phyloP scores from a whole-genome alignment of 2,888 invertebrate genomes.

The Epistrophe eligans region DNA sequence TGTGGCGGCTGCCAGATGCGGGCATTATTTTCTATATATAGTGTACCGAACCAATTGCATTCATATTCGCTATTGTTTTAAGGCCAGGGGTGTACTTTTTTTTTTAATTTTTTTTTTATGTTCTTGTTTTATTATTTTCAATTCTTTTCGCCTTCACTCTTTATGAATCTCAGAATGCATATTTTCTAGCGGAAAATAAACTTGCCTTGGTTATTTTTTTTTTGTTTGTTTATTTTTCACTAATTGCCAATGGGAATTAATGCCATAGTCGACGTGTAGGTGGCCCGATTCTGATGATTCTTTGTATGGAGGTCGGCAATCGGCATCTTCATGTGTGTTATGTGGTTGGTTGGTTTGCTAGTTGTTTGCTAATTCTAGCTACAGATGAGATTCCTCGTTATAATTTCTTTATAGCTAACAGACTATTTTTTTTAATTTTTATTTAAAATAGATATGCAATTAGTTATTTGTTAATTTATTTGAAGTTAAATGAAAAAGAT shows the following conservation, averaged over 20 bases:
- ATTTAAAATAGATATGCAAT: slow-evolving; percentile 15
- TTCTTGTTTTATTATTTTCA: slow-evolving; percentile 53
- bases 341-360: not conserved
- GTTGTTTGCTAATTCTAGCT: slow-evolving; percentile 13
- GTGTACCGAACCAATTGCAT: slow-evolving; percentile 64
- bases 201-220: slow-evolving; percentile 44
- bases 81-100: slow-evolving; percentile 72
- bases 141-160: slow-evolving; percentile 29
- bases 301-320: slow-evolving; percentile 38
- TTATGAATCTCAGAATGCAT: slow-evolving; percentile 24
- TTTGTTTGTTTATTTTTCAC: slow-evolving; percentile 63
- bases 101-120: slow-evolving; percentile 25
- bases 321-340: slow-evolving; percentile 7
- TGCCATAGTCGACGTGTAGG: slow-evolving; percentile 66
- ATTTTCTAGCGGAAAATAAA: slow-evolving; percentile 67
- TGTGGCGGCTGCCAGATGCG: slow-evolving; percentile 71
- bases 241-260: slow-evolving; percentile 75
- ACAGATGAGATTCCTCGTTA: slow-evolving; percentile 15
- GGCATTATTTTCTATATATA: slow-evolving; percentile 53
- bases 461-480: slow-evolving; percentile 41
- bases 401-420: not conserved
- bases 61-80: slow-evolving; percentile 71
- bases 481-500: not conserved
- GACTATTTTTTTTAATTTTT: not conserved
- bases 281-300: slow-evolving; percentile 57